phyloP scores from a whole-genome alignment of 2,797 vertebrate species.

The Crocidura indochinensis region DNA sequence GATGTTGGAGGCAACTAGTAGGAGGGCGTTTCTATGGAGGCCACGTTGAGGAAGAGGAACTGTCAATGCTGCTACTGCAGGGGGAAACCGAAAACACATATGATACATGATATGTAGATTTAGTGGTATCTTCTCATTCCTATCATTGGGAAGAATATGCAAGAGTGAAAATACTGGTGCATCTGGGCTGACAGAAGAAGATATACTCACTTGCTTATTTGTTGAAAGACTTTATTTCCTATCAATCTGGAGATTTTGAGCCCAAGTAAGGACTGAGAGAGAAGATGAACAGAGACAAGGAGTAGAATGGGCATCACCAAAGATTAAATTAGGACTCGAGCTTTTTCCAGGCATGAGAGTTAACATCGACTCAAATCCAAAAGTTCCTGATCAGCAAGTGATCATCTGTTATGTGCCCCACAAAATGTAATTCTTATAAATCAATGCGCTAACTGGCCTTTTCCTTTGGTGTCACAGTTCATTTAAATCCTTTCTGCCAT shows the following conservation, averaged over 20 bases:
- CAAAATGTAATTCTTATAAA: not conserved
- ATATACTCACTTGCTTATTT: not conserved
- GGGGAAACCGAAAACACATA: no score
- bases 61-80: not conserved
- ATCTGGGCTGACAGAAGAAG: not conserved
- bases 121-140: no score
- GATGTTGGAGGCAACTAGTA: not conserved
- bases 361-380: not conserved
- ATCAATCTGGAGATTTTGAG: not conserved
- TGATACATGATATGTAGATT: no score
- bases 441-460: not conserved
- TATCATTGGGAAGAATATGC: not conserved
- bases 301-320: not conserved
- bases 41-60: not conserved
- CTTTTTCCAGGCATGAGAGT: not conserved
- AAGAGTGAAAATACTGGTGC: not conserved
- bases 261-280: not conserved
- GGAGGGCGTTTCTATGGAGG: accelerated
- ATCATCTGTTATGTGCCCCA: not conserved
- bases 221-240: not conserved
- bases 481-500: not conserved
- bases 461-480: not conserved
- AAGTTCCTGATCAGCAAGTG: not conserved
- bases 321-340: not conserved
- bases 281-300: not conserved